Percentiles rank a stretch among this genome's conserved stretches.
Conservation (phyloP, 2,797 vertebrate species). For the Momotus momota region DNA sequence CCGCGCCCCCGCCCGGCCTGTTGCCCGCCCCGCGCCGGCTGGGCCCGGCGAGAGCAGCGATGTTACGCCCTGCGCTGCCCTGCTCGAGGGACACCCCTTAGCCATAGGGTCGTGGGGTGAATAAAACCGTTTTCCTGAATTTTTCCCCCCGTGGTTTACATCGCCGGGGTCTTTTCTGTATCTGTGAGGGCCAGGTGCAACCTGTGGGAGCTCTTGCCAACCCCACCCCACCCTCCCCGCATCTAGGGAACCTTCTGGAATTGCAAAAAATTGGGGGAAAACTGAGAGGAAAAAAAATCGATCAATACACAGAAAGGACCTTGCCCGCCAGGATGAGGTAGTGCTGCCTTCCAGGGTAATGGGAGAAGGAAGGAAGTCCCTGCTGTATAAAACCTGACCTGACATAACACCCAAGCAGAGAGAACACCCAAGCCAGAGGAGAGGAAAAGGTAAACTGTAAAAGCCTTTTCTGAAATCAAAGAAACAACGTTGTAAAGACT, state of each 20-base stretch:
- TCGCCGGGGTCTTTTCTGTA: fast-evolving
- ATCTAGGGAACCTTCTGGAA: not conserved
- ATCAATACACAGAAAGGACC: fast-evolving
- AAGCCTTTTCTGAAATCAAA: not conserved
- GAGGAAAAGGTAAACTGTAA: not conserved
- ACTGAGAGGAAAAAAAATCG: not conserved
- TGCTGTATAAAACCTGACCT: not conserved
- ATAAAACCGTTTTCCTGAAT: not conserved
- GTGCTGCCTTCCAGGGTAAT: not conserved
- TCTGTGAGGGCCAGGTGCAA: not conserved
- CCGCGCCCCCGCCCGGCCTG: not conserved
- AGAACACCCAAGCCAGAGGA: not conserved
- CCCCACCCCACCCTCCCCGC: fast-evolving
- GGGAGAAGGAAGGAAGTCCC: not conserved
- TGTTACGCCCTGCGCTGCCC: too few relatives aligned
- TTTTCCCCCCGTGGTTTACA: fast-evolving
- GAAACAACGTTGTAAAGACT: not conserved
- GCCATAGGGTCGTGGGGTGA: fast-evolving
- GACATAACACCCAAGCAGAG: not conserved
- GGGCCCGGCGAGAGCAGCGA: too few relatives aligned
- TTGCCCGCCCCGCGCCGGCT: too few relatives aligned
- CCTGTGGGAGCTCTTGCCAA: not conserved
- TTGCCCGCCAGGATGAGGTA: fast-evolving
- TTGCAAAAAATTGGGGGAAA: not conserved
- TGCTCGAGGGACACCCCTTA: too few relatives aligned